These are phyloP conservation scores for Alca torda DNA, from an alignment of 2,797 vertebrate species.

Conservation along the genomic window DNA sequence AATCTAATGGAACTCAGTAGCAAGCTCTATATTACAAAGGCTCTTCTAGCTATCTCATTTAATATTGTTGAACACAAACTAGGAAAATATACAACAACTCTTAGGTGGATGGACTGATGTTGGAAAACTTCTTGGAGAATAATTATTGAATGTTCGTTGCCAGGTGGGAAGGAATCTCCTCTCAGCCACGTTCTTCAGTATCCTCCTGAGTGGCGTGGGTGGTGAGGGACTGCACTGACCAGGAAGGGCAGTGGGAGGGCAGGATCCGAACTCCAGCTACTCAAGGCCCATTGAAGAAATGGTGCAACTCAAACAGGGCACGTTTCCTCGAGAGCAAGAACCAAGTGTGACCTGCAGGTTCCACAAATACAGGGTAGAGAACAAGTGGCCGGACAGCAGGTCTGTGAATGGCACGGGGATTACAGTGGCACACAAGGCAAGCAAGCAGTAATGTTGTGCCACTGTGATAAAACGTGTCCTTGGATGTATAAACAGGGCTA, in stretches of 20 bases:
- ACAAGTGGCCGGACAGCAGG: neutral
- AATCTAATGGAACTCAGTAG: neutral
- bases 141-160: neutral
- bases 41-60: neutral
- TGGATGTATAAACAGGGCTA: neutral
- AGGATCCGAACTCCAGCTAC: neutral
- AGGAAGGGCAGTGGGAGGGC: neutral
- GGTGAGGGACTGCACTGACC: neutral
- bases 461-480: neutral
- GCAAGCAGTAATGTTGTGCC: neutral
- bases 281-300: neutral
- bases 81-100: neutral
- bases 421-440: neutral
- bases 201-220: neutral
- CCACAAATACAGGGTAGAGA: neutral
- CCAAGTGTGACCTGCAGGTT: neutral
- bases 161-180: neutral
- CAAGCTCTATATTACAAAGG: neutral
- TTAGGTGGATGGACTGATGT: neutral
- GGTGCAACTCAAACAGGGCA: neutral
- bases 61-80: neutral
- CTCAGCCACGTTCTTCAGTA: neutral
- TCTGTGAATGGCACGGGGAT: neutral
- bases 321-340: neutral
- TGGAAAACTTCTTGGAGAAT: neutral